A percentile compares a stretch with the other conserved stretches of the same genome.
These are phyloP conservation scores for Staurois parvus DNA, from an alignment of 2,797 vertebrate genomes.

Conservation along the genomic window DNA sequence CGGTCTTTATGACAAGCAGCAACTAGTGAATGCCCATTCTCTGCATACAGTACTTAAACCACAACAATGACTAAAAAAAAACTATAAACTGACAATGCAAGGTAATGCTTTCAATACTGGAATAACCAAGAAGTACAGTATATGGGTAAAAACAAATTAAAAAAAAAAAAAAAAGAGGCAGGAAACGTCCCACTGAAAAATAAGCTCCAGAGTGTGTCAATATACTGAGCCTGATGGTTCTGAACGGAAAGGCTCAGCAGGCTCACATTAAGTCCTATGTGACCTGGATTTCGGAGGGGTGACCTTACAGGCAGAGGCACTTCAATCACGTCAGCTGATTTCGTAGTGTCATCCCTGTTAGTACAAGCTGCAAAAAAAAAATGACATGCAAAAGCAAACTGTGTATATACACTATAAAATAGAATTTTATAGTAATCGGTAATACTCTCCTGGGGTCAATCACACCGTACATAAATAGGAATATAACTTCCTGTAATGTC, in stretches of 20 bases:
- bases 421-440: too few species aligned
- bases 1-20: neutral
- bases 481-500: too few species aligned
- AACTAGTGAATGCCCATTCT: neutral
- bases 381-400: neutral
- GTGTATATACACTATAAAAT: too few species aligned
- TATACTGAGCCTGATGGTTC: neutral
- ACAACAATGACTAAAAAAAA: neutral
- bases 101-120: slow-evolving; percentile 1
- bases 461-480: too few species aligned
- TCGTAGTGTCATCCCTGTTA: neutral
- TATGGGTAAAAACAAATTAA: neutral
- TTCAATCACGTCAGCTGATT: slow-evolving; percentile 1
- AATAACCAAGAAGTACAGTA: neutral
- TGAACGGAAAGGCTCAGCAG: slow-evolving; percentile 37
- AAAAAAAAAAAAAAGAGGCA: neutral
- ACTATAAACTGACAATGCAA: neutral
- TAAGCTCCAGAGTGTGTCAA: neutral
- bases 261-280: slow-evolving; percentile 55
- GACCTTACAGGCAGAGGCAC: slow-evolving; percentile 26
- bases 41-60: neutral
- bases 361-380: neutral
- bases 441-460: too few species aligned
- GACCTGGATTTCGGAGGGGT: slow-evolving; percentile 52
- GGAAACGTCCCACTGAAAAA: slow-evolving; percentile 13